phyloP scores from a whole-genome alignment of 2,113 vertebrate species.

The Entomyzon cyanotis region DNA sequence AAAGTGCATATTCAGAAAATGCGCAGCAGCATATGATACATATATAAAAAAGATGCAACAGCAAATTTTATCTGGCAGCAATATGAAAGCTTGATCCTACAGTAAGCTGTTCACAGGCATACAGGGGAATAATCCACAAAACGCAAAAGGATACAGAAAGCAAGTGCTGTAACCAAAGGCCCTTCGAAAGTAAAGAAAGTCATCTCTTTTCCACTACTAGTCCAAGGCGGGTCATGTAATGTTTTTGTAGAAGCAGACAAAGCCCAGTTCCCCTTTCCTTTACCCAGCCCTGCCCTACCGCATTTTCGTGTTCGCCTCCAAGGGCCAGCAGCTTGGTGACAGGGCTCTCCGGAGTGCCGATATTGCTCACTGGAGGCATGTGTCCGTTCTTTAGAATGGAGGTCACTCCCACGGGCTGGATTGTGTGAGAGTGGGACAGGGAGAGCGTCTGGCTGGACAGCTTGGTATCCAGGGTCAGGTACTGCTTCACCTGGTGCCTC shows the following conservation, averaged over 20 bases:
- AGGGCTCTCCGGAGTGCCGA: conserved; percentile 75
- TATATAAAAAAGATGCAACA: neutral
- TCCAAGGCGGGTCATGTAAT: neutral
- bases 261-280: neutral
- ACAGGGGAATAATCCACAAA: neutral
- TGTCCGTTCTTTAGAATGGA: conserved; percentile 80
- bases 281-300: conserved; percentile 65
- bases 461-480: conserved; percentile 87
- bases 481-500: conserved; percentile 89
- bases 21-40: neutral
- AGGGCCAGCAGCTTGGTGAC: conserved; percentile 81
- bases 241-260: fast-evolving
- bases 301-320: conserved; percentile 77
- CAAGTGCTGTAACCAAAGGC: neutral
- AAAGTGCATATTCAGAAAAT: neutral
- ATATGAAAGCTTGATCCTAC: neutral
- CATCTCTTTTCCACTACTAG: neutral
- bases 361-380: conserved; percentile 70
- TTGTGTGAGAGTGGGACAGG: conserved; percentile 71
- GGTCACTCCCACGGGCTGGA: conserved; percentile 70
- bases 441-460: conserved; percentile 75
- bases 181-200: neutral
- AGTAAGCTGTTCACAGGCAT: neutral
- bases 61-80: neutral
- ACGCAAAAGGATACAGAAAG: neutral